Base-by-base conservation (phyloP, 2,113 vertebrate species). In the Terrapene triunguis region DNA sequence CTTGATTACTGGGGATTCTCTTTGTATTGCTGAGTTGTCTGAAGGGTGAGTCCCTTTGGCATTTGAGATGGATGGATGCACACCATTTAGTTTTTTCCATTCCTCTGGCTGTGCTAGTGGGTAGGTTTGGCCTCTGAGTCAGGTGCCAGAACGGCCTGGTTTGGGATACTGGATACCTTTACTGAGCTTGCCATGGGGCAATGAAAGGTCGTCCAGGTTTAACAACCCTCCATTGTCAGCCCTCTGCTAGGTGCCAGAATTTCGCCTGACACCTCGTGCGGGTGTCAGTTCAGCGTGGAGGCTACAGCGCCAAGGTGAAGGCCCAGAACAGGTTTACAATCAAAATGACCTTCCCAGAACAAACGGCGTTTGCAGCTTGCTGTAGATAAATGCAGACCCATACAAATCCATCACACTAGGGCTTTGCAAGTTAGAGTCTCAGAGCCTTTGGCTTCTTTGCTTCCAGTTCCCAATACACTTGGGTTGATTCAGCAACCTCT, bases 31-130 rank as follows among this genome's bases (percentile, higher is more conserved):
- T n/a, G 65, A 27, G 50, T 14, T 10, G 89, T 38, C 84, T 78
- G 82, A 35, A 50, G 44, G 59, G 55, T 48, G 74, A 94, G 81
- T 76, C 5, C 69, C 59, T 81, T 38, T 38, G 42, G 5, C n/a
- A 35, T 54, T 0, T 0, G 55, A 27, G 11, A 5, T 10, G 57
- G 53, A 13, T 12, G 9, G 32, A 8, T 59, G 27, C 27, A 21
- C 24, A 10, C 27, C 38, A 54, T 19, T 51, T 83, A 50, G 10
- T 51, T 80, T 57, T 16, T n/a, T 54, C 74, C 0, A 19, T 65
- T 76, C 72, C 81, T 80, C 55, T 17, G 42, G 55, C 53, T 27
- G 4, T 38, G 16, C 1, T 4, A n/a, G 32, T 48, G 29, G n/a
- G 2, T 35, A 29, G 72, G 35, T n/a, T 69, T 94, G 79, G 12